Conservation (phyloP, 2,113 vertebrate species). For the rat (Rattus norvegicus) region GRCr8 NC_086028.1:13321001-13321500, state of each 20-base stretch:
- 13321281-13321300: neutral
- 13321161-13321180: neutral
- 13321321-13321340: too few species aligned
- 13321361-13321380: too few species aligned
- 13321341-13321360: too few species aligned
- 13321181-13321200: too few species aligned
- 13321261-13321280: neutral
- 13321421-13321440: too few species aligned
- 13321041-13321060: neutral
- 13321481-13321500: too few species aligned
- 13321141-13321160: neutral
- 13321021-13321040: neutral
- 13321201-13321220: too few species aligned
- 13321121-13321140: neutral
- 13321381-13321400: too few species aligned
- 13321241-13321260: neutral
- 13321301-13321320: neutral
- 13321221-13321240: neutral
- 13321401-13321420: too few species aligned
- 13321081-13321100: neutral
- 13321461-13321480: too few species aligned
- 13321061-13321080: neutral
- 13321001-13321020: neutral
- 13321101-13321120: neutral
- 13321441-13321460: too few species aligned